These are phyloP conservation scores for Chelonoidis abingdonii DNA, from an alignment of 2,113 vertebrate genomes.

Conservation along the genomic window DNA sequence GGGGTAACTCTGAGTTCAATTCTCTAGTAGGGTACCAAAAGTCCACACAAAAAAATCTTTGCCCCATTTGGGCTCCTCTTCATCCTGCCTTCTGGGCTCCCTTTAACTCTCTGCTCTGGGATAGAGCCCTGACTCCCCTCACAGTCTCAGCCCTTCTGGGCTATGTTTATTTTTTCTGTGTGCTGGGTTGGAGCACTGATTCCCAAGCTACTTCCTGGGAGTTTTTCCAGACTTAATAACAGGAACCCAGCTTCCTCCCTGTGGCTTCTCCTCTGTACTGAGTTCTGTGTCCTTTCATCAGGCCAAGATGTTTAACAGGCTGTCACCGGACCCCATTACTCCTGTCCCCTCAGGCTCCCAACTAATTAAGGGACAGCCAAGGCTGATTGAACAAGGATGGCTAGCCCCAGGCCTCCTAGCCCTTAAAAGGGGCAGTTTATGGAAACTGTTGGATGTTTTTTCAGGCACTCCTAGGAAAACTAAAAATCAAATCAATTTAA, in stretches of 20 bases:
- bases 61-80: not conserved
- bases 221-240: not conserved
- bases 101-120: not conserved
- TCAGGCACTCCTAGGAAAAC: not conserved
- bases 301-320: too few species aligned
- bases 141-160: not conserved
- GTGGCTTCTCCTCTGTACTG: not conserved
- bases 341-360: not conserved
- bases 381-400: not conserved
- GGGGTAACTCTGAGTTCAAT: not conserved
- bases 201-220: not conserved
- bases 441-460: not conserved
- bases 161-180: not conserved
- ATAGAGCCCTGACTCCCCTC: not conserved
- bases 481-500: not conserved
- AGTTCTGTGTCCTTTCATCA: not conserved
- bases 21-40: not conserved
- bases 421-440: not conserved
- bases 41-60: not conserved
- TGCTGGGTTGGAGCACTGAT: not conserved
- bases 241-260: not conserved
- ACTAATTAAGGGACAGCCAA: not conserved
- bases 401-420: not conserved
- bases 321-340: not conserved
- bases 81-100: not conserved